Conservation (phyloP, 1,140 invertebrate genomes). For the Antheraea mylitta region DNA sequence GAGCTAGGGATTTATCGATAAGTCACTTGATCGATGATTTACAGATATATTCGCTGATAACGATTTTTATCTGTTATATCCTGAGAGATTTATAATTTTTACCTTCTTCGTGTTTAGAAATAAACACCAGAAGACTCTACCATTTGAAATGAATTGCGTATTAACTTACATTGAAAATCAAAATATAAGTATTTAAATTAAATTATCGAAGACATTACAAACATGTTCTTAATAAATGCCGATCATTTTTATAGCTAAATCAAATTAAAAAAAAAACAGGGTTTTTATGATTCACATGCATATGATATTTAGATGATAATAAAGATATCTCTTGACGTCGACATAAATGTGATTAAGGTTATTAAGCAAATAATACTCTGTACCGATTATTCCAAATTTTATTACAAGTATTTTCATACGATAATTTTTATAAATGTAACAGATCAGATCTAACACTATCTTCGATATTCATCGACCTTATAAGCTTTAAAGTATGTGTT, state of each 20-base stretch:
- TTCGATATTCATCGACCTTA: too few relatives aligned
- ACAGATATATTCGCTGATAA: constrained; percentile 39
- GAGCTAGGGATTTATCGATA: constrained; percentile 45
- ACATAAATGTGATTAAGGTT: too few relatives aligned
- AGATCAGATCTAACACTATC: too few relatives aligned
- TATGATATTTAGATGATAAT: not conserved
- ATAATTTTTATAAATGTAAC: too few relatives aligned
- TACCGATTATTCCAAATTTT: too few relatives aligned
- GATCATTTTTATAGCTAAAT: not conserved
- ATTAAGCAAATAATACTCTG: too few relatives aligned
- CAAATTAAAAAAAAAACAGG: not conserved
- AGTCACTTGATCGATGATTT: constrained; percentile 42
- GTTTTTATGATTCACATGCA: not conserved
- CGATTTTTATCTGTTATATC: constrained; percentile 44
- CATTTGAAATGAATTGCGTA: not conserved
- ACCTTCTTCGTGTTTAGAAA: constrained; percentile 3
- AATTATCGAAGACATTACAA: not conserved
- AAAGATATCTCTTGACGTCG: not conserved
- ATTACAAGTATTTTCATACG: too few relatives aligned
- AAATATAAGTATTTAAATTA: not conserved
- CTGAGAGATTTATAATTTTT: constrained; percentile 13
- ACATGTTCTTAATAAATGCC: not conserved
- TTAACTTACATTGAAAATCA: not conserved
- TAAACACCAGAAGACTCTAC: not conserved
- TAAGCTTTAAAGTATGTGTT: too few relatives aligned